Percentiles rank a stretch among this genome's conserved stretches.
Evolutionary conservation across 2,797 vertebrate species (phyloP).

Genomic region (Lacerta agilis): DNA sequence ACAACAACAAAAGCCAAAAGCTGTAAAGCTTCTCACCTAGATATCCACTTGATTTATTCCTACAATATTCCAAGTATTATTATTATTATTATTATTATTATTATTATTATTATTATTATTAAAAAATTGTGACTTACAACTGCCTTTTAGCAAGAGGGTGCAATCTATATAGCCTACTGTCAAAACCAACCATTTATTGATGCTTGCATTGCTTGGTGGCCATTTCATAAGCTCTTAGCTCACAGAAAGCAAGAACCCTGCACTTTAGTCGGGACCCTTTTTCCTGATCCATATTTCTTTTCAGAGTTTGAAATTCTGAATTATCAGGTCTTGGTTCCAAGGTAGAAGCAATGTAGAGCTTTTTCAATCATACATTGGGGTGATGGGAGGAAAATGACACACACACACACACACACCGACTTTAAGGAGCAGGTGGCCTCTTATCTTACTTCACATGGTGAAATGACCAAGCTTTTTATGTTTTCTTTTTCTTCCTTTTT

Average conservation of each 20-base stretch:
- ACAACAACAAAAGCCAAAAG: neutral
- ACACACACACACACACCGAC: no score
- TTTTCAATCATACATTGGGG: no score
- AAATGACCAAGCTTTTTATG: no score
- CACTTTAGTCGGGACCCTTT: neutral
- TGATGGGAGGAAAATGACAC: no score
- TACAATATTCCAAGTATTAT: neutral
- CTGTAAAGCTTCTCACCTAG: neutral
- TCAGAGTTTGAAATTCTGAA: no score
- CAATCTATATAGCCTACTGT: neutral
- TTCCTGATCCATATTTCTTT: neutral
- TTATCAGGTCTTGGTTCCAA: no score
- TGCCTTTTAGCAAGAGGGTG: neutral
- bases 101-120: neutral
- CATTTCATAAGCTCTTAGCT: neutral
- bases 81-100: neutral
- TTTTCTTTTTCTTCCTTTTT: no score
- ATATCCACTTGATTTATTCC: neutral
- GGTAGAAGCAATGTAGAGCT: no score
- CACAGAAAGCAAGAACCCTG: neutral
- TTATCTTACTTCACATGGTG: no score
- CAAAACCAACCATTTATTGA: neutral
- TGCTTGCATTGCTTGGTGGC: neutral
- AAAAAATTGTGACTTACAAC: neutral
- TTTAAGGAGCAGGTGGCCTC: no score